These are phyloP conservation scores for Bombyx huttoni DNA, from an alignment of 2,888 invertebrate species.

Conservation along the genomic window DNA sequence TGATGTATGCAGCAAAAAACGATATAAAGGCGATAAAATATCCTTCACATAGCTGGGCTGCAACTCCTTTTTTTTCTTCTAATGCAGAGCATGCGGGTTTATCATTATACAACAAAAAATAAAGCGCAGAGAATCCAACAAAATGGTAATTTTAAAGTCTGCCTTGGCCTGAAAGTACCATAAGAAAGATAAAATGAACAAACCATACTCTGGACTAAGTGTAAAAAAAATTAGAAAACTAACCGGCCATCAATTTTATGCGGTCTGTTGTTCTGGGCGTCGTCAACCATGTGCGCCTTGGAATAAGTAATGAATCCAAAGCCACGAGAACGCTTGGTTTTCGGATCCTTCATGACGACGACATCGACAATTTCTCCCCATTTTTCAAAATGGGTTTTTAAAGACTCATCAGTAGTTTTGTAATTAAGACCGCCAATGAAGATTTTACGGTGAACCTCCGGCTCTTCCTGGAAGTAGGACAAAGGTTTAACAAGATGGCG, in stretches of 20 bases:
- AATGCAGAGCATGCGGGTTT: too few species aligned
- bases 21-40: conserved; percentile 41
- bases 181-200: too few species aligned
- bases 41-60: conserved; percentile 62
- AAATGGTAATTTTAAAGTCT: too few species aligned
- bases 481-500: conserved; percentile 59
- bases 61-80: conserved; percentile 13
- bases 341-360: conserved; percentile 97
- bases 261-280: conserved; percentile 91
- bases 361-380: conserved; percentile 98
- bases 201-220: too few species aligned
- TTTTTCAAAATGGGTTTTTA: conserved; percentile 95
- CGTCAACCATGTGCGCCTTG: conserved; percentile 95
- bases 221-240: conserved; percentile 20
- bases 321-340: conserved; percentile 94
- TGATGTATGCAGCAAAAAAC: conserved; percentile 57
- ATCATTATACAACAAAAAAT: too few species aligned
- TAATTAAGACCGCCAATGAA: conserved; percentile 97
- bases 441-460: conserved; percentile 90
- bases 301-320: conserved; percentile 99
- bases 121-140: too few species aligned
- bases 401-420: conserved; percentile 92
- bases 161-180: too few species aligned
- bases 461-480: conserved; percentile 70
- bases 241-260: conserved; percentile 92